Evolutionary conservation across 1,140 invertebrate species (phyloP), one percentile per base, ranked within the genome.

Genomic region (Choristoneura fumiferana): DNA sequence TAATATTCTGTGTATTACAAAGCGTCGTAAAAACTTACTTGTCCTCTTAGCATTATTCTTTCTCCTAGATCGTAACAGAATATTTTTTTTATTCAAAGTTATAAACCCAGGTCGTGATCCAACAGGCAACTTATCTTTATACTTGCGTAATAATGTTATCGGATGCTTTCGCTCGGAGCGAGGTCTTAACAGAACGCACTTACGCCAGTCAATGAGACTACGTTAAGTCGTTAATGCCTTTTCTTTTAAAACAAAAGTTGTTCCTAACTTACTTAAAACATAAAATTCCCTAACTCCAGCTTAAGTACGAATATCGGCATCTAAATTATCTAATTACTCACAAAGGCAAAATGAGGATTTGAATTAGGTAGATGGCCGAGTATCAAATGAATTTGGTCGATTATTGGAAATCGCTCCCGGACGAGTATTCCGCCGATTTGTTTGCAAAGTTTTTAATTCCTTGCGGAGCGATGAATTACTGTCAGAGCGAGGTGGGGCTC

Each of bases 361-460:
- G 33, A 43, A 39, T 54, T 57, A 35, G 34, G n/a, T 54, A 45
- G 40, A 56, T 56, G 40, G 49, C 35, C 49, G 43, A 60, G 63
- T 64, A 62, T 60, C 45, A 49, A 60, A 62, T 63, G 56, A 60
- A 67, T 62, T 58, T 36, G 22, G 29, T 39, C 55, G 49, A 67
- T 62, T 60, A 67, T 62, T 49, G 61, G 38, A 58, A 54, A 62
- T 61, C 53, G 62, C 54, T 43, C 35, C 34, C 54, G 57, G 57
- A 18, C 38, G 54, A 15, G 29, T 49, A 9, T 35, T 34, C 52
- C 15, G 36, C 4, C 57, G 62, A 64, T 68, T 68, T 68, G 66
- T 64, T 64, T 53, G 38, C 15, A 56, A 64, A 68, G 53, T 63
- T 62, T 62, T 61, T 68, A 55, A 63, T 59, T 57, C 43, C 10